Conservation (phyloP, 2,113 vertebrate species). For the Chamaea fasciata region DNA sequence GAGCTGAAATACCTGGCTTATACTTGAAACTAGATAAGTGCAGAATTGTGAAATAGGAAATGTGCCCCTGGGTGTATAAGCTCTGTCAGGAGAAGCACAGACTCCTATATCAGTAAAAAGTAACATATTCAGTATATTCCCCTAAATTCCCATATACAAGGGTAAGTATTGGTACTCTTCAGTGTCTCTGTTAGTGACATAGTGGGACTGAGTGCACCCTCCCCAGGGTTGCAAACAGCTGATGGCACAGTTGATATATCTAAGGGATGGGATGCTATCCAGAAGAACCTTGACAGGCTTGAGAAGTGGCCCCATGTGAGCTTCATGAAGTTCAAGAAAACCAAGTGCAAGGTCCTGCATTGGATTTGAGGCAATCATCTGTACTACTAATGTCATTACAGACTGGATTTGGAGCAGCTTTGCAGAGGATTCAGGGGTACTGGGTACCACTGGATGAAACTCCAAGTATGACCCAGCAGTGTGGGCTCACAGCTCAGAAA, state of each 20-base stretch:
- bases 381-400: not conserved
- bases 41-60: not conserved
- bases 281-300: not conserved
- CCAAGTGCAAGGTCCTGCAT: not conserved
- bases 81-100: not conserved
- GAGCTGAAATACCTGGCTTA: not conserved
- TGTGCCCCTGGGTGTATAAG: not conserved
- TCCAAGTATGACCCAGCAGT: not conserved
- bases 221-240: not conserved
- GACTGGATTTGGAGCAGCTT: not conserved
- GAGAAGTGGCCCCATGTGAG: not conserved
- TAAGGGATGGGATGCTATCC: not conserved
- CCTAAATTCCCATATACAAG: not conserved
- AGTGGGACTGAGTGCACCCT: not conserved
- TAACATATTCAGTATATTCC: not conserved
- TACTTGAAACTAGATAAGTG: not conserved
- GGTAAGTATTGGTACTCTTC: not conserved
- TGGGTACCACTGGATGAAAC: not conserved
- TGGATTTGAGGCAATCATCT: not conserved
- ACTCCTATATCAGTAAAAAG: not conserved
- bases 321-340: not conserved
- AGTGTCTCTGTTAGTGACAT: not conserved
- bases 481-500: not conserved
- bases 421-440: not conserved
- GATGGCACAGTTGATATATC: not conserved